These are phyloP conservation scores for Chironomus riparius DNA, from an alignment of 2,888 invertebrate species.

Conservation along the genomic window DNA sequence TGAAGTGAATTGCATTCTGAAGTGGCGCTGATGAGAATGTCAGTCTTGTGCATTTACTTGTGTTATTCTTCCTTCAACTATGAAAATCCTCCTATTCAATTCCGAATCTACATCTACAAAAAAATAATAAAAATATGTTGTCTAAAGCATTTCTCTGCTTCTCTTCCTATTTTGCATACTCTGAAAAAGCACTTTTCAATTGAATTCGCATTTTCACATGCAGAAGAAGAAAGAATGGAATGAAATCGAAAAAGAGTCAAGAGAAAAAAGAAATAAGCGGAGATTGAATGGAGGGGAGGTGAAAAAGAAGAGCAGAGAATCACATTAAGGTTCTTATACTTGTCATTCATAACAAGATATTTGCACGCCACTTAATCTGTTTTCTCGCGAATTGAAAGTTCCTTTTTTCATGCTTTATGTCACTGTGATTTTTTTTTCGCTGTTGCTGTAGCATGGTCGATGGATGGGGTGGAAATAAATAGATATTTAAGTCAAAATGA, in stretches of 20 bases:
- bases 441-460: not conserved
- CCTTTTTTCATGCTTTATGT: not conserved
- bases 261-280: no score
- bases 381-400: not conserved
- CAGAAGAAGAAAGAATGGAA: not conserved
- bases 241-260: not conserved
- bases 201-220: not conserved
- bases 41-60: not conserved
- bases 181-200: not conserved
- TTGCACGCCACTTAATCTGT: conserved; percentile 19
- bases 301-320: not conserved
- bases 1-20: not conserved
- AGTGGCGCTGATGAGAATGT: conserved; percentile 6
- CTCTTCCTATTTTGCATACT: not conserved
- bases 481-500: not conserved
- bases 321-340: conserved; percentile 20
- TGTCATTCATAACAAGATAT: conserved; percentile 24
- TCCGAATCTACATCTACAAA: not conserved
- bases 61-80: not conserved
- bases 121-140: no score
- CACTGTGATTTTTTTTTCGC: not conserved
- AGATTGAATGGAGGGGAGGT: not conserved
- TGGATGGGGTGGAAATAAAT: not conserved
- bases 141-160: not conserved
- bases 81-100: conserved; percentile 3